Evolutionary conservation across 2,888 invertebrate species (phyloP).

Genomic region (Liposcelis brunnea): DNA sequence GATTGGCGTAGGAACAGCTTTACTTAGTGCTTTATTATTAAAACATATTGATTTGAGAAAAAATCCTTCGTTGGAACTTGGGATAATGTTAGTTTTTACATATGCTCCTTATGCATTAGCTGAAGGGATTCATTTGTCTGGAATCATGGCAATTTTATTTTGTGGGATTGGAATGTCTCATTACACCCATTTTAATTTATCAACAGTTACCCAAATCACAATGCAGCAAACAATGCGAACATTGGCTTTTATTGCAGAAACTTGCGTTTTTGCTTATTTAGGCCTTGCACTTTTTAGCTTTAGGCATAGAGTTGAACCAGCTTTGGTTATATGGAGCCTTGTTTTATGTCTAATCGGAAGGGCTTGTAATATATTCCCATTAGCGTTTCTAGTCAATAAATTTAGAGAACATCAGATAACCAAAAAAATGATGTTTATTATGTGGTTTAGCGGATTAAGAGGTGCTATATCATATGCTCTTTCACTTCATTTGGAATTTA

Average conservation of each 20-base stretch:
- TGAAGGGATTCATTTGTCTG: slow-evolving; percentile 88
- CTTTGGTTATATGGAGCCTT: slow-evolving; percentile 79
- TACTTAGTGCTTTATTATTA: slow-evolving; percentile 77
- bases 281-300: slow-evolving; percentile 91
- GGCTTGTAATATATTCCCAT: slow-evolving; percentile 91
- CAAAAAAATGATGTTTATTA: slow-evolving; percentile 96
- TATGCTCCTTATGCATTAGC: slow-evolving; percentile 97
- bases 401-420: slow-evolving; percentile 97
- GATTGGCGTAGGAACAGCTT: slow-evolving; percentile 86
- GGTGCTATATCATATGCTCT: slow-evolving; percentile 97
- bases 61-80: slow-evolving; percentile 96
- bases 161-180: slow-evolving; percentile 99
- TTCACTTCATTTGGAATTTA: slow-evolving; percentile 85
- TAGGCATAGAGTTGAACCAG: slow-evolving; percentile 59
- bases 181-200: slow-evolving; percentile 95
- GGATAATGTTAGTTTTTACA: slow-evolving; percentile 95
- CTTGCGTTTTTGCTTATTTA: slow-evolving; percentile 96
- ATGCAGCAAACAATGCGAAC: slow-evolving; percentile 99
- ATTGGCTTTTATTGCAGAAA: slow-evolving; percentile 93
- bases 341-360: slow-evolving; percentile 81
- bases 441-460: slow-evolving; percentile 95
- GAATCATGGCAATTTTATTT: slow-evolving; percentile 98
- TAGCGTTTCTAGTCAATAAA: slow-evolving; percentile 82
- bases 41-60: slow-evolving; percentile 93
- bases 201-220: slow-evolving; percentile 96